Conservation (phyloP, 2,113 vertebrate genomes). For the Sitta europaea region DNA sequence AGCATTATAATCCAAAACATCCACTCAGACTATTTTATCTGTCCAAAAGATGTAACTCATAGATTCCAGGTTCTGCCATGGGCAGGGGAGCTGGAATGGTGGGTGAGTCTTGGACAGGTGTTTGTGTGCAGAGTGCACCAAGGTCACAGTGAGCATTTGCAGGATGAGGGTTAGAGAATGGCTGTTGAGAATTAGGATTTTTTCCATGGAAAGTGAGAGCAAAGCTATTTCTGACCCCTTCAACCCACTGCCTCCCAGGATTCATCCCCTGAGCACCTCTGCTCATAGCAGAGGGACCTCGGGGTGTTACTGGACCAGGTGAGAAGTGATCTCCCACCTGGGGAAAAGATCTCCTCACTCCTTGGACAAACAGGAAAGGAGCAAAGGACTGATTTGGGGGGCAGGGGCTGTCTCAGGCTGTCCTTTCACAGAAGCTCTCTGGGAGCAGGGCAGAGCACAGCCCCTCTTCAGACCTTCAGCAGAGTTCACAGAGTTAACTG, state of each 20-base stretch:
- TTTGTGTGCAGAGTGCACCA: not conserved
- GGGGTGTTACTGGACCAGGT: not conserved
- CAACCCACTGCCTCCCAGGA: fast-evolving
- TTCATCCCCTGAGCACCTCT: not conserved
- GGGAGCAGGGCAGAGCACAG: not conserved
- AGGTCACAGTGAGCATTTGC: not conserved
- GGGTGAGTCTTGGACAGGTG: not conserved
- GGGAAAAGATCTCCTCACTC: not conserved
- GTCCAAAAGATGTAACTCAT: not conserved
- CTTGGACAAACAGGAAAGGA: not conserved
- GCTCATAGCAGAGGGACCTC: not conserved
- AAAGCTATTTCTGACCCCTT: not conserved
- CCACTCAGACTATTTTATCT: not conserved
- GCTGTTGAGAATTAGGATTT: not conserved
- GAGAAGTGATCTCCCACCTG: not conserved
- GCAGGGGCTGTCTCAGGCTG: not conserved
- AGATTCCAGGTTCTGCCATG: not conserved
- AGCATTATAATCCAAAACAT: not conserved
- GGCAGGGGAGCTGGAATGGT: not conserved
- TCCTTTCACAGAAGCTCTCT: not conserved
- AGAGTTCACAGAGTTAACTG: constrained; percentile 74
- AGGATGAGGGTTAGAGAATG: not conserved
- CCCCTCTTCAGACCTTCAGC: constrained; percentile 41
- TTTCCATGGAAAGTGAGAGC: not conserved
- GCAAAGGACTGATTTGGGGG: not conserved